Base-by-base conservation (phyloP, 1,140 invertebrate genomes). In the Penaeus japonicus region DNA sequence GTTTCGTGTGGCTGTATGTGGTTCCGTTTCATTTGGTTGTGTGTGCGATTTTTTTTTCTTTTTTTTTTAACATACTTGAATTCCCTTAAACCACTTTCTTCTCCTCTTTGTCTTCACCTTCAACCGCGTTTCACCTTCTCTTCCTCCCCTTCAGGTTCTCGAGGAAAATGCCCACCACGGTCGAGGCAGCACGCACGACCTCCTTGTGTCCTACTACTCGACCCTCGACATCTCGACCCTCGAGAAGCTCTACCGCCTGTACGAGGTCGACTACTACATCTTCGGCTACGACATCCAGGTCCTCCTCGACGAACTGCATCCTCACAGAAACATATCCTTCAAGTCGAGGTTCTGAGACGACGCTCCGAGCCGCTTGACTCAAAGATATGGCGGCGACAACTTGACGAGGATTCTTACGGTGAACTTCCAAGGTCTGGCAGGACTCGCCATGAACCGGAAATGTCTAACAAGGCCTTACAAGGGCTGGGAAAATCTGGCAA, bases 121-220 rank as follows among this genome's bases (percentile, higher is more conserved):
- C 17, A 2, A 24, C 17, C 17, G 4, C 65, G 17, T 30, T 73
- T 73, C 10, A 4, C 12, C 20, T 35, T 17, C 18, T 2, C 15
- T 39, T 35, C n/a, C 22, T 18, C 77, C 7, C 22, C 2, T 80
- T 22, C 78, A 80, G 78, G 53, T 80, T 7, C 78, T 80, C 7
- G 78, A 80, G 53, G 53, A 80, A 17, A 80, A 80, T 17, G 35
- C 78, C 54, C 39, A 80, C 78, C 78, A 55, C 27, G 78, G 78
- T 4, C 78, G 78, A 12, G 78, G 78, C 12, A 54, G 55, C 39
- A 80, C 78, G 4, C 22, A 73, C 17, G 35, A 73, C 12, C 70
- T 73, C 70, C 27, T 73, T 1, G 17, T 73, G 70, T 30, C 27
- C 2, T 73, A 73, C 70, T 73, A n/a, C n/a, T 73, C 70, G n/a